Percentiles rank a stretch among this genome's conserved stretches.
Evolutionary conservation across 2,113 vertebrate species (phyloP).

Genomic region (Hippoglossus stenolepis): DNA sequence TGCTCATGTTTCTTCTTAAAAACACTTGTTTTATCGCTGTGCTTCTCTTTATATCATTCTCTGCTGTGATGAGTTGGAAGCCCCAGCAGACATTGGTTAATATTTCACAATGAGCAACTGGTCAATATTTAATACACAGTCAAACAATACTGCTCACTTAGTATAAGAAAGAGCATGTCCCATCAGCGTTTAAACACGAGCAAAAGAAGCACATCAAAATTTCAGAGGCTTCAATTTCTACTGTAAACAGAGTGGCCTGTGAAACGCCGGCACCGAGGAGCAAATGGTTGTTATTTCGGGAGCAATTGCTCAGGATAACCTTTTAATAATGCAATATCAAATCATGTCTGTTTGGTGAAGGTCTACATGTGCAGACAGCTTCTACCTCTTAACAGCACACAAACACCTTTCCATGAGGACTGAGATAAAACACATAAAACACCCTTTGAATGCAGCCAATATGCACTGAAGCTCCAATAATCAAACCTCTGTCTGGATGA

Average conservation of each 20-base stretch:
- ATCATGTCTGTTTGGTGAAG: constrained; percentile 26
- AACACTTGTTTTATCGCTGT: not conserved
- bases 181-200: constrained; percentile 24
- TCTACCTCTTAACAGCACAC: constrained; percentile 4
- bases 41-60: not conserved
- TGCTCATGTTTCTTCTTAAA: not conserved
- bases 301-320: constrained; percentile 6
- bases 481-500: not conserved
- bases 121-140: constrained; percentile 47
- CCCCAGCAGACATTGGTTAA: constrained; percentile 34
- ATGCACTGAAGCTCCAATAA: not conserved
- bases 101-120: constrained; percentile 47
- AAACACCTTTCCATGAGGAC: not conserved
- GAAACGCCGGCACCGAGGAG: not conserved
- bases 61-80: not conserved
- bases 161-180: not conserved
- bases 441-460: not conserved
- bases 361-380: not conserved
- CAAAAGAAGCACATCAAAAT: constrained; percentile 57
- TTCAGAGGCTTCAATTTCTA: constrained; percentile 66
- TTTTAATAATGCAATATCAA: constrained; percentile 47
- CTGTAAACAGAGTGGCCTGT: constrained; percentile 51
- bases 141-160: constrained; percentile 8
- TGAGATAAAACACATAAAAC: not conserved
- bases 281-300: not conserved